Percentiles rank a stretch among this genome's conserved stretches.
Conservation (phyloP, 2,113 vertebrate species). For the Baryphthengus martii region DNA sequence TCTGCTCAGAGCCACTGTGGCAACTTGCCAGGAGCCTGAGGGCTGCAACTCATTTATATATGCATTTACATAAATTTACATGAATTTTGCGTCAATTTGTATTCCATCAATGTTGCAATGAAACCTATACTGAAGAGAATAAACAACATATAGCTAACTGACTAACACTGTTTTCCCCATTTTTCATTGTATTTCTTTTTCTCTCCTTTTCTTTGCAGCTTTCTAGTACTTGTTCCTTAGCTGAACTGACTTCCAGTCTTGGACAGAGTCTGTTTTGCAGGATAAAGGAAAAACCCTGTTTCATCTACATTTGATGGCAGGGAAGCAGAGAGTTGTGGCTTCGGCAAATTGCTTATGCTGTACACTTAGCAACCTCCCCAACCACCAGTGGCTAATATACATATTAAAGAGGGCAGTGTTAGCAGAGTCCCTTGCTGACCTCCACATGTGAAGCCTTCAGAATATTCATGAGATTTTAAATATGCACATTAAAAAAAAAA, state of each 20-base stretch:
- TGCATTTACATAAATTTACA: constrained; percentile 70
- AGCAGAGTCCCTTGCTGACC: constrained; percentile 39
- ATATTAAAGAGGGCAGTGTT: constrained; percentile 54
- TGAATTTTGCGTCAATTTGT: constrained; percentile 58
- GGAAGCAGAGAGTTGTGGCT: constrained; percentile 1
- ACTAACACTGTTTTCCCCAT: background rate
- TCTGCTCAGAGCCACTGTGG: constrained; percentile 48
- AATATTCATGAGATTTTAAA: constrained; percentile 38
- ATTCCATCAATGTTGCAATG: constrained; percentile 34
- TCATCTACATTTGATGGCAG: background rate
- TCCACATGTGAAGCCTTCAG: background rate
- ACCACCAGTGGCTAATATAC: constrained; percentile 41
- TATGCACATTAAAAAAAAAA: background rate
- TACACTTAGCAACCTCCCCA: constrained; percentile 32
- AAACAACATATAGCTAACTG: constrained; percentile 42
- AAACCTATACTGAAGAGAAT: constrained; percentile 52
- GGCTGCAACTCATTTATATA: constrained; percentile 66
- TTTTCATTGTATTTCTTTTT: background rate
- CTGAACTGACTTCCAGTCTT: background rate
- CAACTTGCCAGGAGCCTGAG: constrained; percentile 62
- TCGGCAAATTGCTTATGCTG: constrained; percentile 35
- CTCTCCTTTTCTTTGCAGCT: background rate
- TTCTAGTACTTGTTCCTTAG: background rate
- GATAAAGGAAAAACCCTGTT: background rate
- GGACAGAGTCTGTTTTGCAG: background rate